Conservation (phyloP, 2,888 invertebrate species). For the Hoplodrina blanda region DNA sequence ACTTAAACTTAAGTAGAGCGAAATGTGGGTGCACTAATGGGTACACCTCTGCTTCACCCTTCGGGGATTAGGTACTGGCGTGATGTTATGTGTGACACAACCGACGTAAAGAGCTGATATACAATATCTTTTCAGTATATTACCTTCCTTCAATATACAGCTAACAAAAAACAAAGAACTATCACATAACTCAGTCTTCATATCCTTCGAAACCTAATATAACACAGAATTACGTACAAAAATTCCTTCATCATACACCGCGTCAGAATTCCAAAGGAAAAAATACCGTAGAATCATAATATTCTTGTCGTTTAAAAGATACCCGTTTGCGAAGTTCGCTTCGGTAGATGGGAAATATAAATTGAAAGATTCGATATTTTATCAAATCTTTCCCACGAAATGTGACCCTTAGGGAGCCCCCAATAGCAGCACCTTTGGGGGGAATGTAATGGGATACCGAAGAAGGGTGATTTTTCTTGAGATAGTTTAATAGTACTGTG, state of each 20-base stretch:
- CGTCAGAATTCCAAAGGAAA: constrained; percentile 29
- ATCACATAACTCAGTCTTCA: constrained; percentile 2
- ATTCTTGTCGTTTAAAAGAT: constrained; percentile 60
- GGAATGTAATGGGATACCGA: constrained; percentile 57
- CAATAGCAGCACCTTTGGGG: constrained; percentile 30
- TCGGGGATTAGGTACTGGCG: too few relatives aligned
- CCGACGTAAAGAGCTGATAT: neutral
- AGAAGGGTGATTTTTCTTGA: constrained; percentile 49
- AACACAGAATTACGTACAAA: constrained; percentile 17
- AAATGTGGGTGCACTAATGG: too few relatives aligned
- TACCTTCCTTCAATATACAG: neutral
- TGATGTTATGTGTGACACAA: too few relatives aligned
- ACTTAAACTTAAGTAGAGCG: too few relatives aligned
- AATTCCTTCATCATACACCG: constrained; percentile 16
- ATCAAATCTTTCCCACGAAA: constrained; percentile 67
- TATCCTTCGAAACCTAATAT: constrained; percentile 9
- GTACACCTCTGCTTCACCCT: too few relatives aligned
- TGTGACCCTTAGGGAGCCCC: constrained; percentile 55
- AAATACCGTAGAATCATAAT: constrained; percentile 49
- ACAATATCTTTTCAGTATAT: neutral
- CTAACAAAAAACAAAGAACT: neutral
- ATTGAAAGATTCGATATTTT: constrained; percentile 72
- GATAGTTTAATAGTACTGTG: constrained; percentile 45
- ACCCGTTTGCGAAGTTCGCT: constrained; percentile 57
- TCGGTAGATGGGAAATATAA: constrained; percentile 70